These are phyloP conservation scores for Theretra japonica DNA, from an alignment of 2,888 invertebrate species.

Conservation along the genomic window DNA sequence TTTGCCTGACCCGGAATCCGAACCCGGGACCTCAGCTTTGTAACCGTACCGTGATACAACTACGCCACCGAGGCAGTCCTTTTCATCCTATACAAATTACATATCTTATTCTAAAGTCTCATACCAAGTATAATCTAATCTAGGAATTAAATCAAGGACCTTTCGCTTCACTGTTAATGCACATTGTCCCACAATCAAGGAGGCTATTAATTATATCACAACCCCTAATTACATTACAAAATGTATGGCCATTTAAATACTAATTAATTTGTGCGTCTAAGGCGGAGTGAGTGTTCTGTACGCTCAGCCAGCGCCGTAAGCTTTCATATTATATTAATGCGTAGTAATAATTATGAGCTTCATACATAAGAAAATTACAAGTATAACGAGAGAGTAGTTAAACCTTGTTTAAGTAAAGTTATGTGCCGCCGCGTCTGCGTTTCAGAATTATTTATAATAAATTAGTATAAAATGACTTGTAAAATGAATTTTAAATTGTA, in stretches of 20 bases:
- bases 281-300: slow-evolving; percentile 14
- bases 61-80: too few species aligned
- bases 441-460: slow-evolving; percentile 7
- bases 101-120: too few species aligned
- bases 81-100: too few species aligned
- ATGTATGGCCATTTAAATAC: neutral
- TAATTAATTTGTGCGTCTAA: neutral
- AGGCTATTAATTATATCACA: neutral
- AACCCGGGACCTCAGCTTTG: too few species aligned
- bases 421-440: neutral
- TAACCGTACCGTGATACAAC: too few species aligned
- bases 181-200: neutral
- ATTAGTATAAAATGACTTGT: neutral
- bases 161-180: neutral
- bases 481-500: neutral
- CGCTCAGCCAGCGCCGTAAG: neutral
- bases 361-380: slow-evolving; percentile 23
- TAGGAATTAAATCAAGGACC: too few species aligned
- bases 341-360: slow-evolving; percentile 22
- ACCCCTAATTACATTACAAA: neutral
- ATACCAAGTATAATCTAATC: too few species aligned
- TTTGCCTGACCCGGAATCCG: too few species aligned
- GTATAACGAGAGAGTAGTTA: slow-evolving; percentile 16
- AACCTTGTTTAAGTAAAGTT: slow-evolving; percentile 25
- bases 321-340: slow-evolving; percentile 22